A percentile compares a stretch with the other conserved stretches of the same genome.
These are phyloP conservation scores for Dallia pectoralis DNA, from an alignment of 2,797 vertebrate species.

Conservation along the genomic window DNA sequence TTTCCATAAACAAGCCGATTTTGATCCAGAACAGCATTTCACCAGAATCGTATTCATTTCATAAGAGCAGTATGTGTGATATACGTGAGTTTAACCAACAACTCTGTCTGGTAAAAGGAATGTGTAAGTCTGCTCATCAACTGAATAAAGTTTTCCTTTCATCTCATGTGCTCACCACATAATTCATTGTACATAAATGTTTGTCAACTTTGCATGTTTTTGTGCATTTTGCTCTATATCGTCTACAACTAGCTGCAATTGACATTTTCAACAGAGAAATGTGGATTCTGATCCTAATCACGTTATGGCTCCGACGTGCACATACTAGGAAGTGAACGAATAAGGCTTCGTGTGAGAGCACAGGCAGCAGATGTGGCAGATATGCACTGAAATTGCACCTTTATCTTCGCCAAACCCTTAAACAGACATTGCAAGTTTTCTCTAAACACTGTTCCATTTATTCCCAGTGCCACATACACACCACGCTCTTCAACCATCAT, in stretches of 20 bases:
- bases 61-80: neutral
- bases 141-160: no score
- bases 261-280: no score
- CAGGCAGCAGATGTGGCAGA: neutral
- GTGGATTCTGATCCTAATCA: no score
- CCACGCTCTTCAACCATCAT: slow-evolving; percentile 33
- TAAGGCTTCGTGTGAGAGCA: slow-evolving; percentile 5
- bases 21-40: neutral
- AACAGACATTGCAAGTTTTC: neutral
- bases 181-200: no score
- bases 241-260: no score
- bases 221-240: no score
- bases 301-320: neutral
- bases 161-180: no score
- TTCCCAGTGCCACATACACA: slow-evolving; percentile 4
- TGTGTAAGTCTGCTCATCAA: slow-evolving; percentile 32
- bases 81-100: slow-evolving; percentile 23
- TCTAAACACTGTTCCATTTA: neutral
- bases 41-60: slow-evolving; percentile 14
- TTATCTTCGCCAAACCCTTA: slow-evolving; percentile 8
- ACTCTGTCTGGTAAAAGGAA: slow-evolving; percentile 36
- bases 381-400: neutral
- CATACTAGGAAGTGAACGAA: slow-evolving; percentile 20
- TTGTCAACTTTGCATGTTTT: no score
- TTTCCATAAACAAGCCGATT: slow-evolving; percentile 6